A percentile compares a stretch with the other conserved stretches of the same genome.
Conservation (phyloP, 1,140 invertebrate species). For the Saccostrea echinata region DNA sequence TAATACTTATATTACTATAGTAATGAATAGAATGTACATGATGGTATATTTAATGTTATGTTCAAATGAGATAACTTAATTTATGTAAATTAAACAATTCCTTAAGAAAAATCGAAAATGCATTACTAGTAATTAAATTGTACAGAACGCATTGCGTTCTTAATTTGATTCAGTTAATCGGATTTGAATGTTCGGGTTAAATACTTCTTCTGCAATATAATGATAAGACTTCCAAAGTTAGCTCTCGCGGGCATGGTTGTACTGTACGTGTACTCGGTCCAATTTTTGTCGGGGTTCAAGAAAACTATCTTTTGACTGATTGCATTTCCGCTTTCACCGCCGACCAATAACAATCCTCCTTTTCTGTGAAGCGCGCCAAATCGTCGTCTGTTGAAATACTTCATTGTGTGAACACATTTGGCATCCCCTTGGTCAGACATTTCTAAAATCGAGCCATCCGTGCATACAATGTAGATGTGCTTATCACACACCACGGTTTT, state of each 20-base stretch:
- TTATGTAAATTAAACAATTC: not conserved
- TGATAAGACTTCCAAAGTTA: constrained; percentile 67
- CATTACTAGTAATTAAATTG: not conserved
- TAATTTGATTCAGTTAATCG: not conserved
- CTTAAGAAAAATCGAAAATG: not conserved
- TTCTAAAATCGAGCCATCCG: constrained; percentile 64
- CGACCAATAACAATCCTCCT: constrained; percentile 61
- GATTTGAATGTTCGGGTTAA: constrained; percentile 51
- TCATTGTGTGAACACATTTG: constrained; percentile 57
- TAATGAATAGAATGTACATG: no score
- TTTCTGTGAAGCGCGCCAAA: constrained; percentile 67
- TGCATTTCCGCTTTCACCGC: constrained; percentile 63
- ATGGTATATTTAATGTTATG: no score
- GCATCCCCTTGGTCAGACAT: constrained; percentile 54
- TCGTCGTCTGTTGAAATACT: constrained; percentile 62
- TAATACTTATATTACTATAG: no score
- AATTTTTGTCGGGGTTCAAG: constrained; percentile 59
- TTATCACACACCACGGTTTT: constrained; percentile 64
- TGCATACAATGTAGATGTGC: constrained; percentile 65
- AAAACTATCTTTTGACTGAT: constrained; percentile 64
- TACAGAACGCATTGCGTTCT: not conserved
- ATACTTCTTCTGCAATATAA: constrained; percentile 68
- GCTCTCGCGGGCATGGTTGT: constrained; percentile 64
- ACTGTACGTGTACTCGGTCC: constrained; percentile 47
- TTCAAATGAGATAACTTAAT: no score